Percentiles rank a stretch among this genome's conserved stretches.
Conservation (phyloP, 2,113 vertebrate species). For the Phyllostomus hastatus region DNA sequence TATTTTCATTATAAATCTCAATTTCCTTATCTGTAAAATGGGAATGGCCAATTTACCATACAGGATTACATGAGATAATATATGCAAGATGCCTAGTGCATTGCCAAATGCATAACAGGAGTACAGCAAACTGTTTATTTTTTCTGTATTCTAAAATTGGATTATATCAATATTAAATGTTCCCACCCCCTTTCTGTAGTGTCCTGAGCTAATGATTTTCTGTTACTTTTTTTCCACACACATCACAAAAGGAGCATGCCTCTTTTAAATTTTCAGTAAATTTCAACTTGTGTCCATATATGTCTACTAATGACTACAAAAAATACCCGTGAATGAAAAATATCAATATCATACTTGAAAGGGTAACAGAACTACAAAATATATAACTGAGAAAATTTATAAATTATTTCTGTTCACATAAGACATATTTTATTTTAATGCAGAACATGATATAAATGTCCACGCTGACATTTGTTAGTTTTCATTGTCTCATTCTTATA, state of each 20-base stretch:
- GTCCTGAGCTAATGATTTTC: not conserved
- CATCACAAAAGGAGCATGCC: not conserved
- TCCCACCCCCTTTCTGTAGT: not conserved
- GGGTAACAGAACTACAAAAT: not conserved
- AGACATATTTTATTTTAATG: not conserved
- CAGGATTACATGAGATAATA: not conserved
- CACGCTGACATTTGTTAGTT: not conserved
- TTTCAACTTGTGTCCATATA: not conserved
- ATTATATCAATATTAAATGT: not conserved
- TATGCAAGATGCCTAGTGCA: not conserved
- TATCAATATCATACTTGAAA: not conserved
- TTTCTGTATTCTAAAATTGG: not conserved
- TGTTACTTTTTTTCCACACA: not conserved
- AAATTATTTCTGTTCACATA: not conserved
- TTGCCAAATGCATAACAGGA: not conserved
- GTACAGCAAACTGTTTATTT: not conserved
- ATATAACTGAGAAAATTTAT: not conserved
- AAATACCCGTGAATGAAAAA: not conserved
- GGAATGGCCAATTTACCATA: not conserved
- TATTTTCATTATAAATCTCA: not conserved
- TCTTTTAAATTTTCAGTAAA: not conserved
- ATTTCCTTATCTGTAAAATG: not conserved
- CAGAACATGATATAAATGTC: not conserved
- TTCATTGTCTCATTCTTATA: not conserved
- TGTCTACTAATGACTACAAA: not conserved